phyloP scores from a whole-genome alignment of 2,797 vertebrate genomes.

The Urophycis tenuis region DNA sequence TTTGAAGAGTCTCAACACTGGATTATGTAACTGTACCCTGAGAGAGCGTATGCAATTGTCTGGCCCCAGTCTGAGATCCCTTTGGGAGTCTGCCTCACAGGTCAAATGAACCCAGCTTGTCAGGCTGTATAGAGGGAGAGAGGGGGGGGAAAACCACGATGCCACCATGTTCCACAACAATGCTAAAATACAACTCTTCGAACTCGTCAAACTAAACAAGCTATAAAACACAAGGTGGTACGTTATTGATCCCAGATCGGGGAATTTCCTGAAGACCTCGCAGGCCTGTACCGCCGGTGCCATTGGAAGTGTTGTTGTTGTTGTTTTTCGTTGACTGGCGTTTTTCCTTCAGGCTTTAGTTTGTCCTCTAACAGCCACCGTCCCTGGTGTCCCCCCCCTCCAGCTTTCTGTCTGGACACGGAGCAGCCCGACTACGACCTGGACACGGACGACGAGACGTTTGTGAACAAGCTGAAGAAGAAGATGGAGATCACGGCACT shows the following conservation, averaged over 20 bases:
- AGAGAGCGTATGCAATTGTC: not conserved
- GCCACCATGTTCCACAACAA: not conserved
- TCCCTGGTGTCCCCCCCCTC: not conserved
- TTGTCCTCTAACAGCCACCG: not conserved
- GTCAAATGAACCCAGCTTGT: not conserved
- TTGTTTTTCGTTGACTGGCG: too few relatives aligned
- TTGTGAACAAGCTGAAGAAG: slow-evolving; percentile 98
- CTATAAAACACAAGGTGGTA: not conserved
- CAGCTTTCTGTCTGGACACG: slow-evolving; percentile 96
- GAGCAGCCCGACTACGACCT: slow-evolving; percentile 99
- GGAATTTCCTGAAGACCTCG: not conserved
- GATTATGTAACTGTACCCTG: not conserved
- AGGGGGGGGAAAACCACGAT: not conserved
- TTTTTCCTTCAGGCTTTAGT: not conserved
- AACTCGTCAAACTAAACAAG: slow-evolving; percentile 27
- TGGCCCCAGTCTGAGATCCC: not conserved
- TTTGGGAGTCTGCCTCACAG: not conserved
- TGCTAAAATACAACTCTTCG: slow-evolving; percentile 2
- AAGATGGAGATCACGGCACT: slow-evolving; percentile 94
- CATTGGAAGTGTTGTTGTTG: not conserved
- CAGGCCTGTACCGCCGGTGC: not conserved
- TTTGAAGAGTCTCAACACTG: not conserved
- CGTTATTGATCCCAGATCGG: not conserved
- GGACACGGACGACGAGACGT: slow-evolving; percentile 94
- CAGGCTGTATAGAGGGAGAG: not conserved